Conservation (phyloP, 2,113 vertebrate genomes). For the Chaetops frenatus region DNA sequence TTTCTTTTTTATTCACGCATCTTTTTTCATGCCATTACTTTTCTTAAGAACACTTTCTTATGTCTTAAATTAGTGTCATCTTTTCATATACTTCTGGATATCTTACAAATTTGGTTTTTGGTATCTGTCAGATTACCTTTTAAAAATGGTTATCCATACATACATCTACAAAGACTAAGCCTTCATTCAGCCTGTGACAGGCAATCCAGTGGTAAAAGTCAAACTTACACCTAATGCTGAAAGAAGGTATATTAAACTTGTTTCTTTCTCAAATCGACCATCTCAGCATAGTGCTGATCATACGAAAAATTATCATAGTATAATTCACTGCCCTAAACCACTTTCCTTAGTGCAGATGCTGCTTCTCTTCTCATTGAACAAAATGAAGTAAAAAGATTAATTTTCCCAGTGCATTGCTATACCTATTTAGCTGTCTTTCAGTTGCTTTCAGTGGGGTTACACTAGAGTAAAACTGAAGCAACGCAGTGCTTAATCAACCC, state of each 20-base stretch:
- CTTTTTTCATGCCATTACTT: not conserved
- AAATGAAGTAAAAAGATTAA: not conserved
- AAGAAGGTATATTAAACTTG: not conserved
- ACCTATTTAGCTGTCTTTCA: not conserved
- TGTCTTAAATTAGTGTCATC: not conserved
- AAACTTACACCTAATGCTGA: not conserved
- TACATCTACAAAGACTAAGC: not conserved
- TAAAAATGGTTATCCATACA: not conserved
- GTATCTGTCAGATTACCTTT: not conserved
- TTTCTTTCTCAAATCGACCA: not conserved
- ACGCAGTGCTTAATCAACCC: not conserved
- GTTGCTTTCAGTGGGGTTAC: not conserved
- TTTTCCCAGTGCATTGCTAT: not conserved
- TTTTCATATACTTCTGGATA: not conserved
- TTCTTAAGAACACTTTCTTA: not conserved
- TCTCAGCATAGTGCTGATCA: not conserved
- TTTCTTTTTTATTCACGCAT: not conserved
- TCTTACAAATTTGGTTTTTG: not conserved
- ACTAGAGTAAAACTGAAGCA: not conserved
- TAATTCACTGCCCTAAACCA: constrained; percentile 26
- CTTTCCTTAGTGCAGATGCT: not conserved
- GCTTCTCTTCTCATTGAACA: not conserved
- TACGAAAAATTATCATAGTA: not conserved
- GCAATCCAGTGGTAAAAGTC: not conserved
- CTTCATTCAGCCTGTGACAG: not conserved